phyloP scores from a whole-genome alignment of 2,113 vertebrate species.

The Phalacrocorax brasilianus region DNA sequence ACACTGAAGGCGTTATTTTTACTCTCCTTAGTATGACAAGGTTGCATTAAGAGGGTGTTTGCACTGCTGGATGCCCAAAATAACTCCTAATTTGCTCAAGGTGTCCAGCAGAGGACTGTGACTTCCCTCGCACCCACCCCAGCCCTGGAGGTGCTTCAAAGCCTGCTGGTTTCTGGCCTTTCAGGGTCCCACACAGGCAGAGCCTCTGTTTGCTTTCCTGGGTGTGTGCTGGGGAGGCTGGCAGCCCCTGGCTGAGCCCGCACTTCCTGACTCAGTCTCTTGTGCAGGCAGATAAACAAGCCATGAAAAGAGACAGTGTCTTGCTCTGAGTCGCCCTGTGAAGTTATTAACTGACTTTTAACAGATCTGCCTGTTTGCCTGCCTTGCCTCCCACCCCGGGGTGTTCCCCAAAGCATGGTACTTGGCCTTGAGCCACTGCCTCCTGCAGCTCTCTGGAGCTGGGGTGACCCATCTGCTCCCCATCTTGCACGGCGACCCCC shows the following conservation, averaged over 20 bases:
- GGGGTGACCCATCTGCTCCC: not conserved
- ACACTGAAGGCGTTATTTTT: not conserved
- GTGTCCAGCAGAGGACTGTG: not conserved
- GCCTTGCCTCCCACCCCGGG: not conserved
- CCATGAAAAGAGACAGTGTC: not conserved
- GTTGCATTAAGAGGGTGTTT: conserved; percentile 49
- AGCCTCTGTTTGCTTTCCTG: conserved; percentile 34
- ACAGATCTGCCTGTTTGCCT: not conserved
- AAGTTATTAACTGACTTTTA: not conserved
- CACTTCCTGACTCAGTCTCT: not conserved
- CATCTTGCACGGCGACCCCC: not conserved
- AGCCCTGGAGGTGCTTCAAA: conserved; percentile 26
- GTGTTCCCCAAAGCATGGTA: not conserved
- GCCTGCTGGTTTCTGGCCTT: not conserved
- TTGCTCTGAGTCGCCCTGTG: not conserved
- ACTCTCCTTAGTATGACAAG: not conserved
- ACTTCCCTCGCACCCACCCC: not conserved
- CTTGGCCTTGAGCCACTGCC: not conserved
- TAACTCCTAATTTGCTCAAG: conserved; percentile 39
- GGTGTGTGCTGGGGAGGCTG: not conserved
- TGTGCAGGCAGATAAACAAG: conserved; percentile 30
- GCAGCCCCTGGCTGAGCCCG: not conserved
- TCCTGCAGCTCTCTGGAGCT: not conserved
- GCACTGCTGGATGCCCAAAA: not conserved
- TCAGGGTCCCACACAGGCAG: not conserved